A percentile compares a stretch with the other conserved stretches of the same genome.
phyloP scores from a whole-genome alignment of 2,113 vertebrate species.

The Panurus biarmicus region DNA sequence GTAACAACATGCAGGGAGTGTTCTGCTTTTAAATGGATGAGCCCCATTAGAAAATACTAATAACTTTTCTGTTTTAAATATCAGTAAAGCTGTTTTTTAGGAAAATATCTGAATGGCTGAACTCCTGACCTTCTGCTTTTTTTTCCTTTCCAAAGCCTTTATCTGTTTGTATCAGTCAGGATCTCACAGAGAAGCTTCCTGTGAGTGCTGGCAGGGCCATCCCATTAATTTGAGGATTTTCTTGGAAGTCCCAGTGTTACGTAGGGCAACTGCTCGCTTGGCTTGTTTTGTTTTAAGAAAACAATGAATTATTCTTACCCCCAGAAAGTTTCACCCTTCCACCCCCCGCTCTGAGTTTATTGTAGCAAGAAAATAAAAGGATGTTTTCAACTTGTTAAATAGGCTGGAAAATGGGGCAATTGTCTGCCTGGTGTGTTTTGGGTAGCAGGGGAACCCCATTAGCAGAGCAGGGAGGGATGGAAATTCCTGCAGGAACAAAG shows the following conservation, averaged over 20 bases:
- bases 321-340: neutral
- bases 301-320: neutral
- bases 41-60: neutral
- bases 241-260: neutral
- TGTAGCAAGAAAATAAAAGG: neutral
- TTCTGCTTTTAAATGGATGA: neutral
- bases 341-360: neutral
- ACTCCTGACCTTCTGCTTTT: neutral
- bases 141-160: neutral
- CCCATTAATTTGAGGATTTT: neutral
- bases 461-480: neutral
- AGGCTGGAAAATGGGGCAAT: slow-evolving; percentile 54
- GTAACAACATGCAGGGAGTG: neutral
- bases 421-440: slow-evolving; percentile 12
- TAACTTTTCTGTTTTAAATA: neutral
- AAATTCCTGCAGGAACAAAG: slow-evolving; percentile 7
- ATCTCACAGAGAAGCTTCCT: neutral
- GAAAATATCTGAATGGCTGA: neutral
- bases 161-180: neutral
- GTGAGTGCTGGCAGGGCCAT: neutral
- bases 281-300: neutral
- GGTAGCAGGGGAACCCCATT: neutral
- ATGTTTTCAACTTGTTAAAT: slow-evolving; percentile 51
- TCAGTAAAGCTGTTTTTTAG: neutral
- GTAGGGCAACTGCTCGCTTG: neutral